Evolutionary conservation across 2,888 invertebrate species (phyloP).

Genomic region (Lordiphosa andalusiaca): DNA sequence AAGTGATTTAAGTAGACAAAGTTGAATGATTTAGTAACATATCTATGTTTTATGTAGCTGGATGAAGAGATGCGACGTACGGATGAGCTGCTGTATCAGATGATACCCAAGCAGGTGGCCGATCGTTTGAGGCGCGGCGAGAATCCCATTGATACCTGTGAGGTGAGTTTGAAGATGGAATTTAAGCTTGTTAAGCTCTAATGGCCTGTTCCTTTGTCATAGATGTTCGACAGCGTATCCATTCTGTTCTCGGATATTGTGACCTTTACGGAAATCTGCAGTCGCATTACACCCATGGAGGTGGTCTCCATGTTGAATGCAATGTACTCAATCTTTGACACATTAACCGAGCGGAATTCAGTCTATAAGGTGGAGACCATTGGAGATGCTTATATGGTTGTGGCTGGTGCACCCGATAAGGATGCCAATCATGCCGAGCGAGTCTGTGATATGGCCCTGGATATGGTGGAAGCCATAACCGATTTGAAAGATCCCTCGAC

Average conservation of each 20-base stretch:
- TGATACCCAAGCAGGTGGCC: conserved; percentile 99
- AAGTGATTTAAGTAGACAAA: not conserved
- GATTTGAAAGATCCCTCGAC: conserved; percentile 96
- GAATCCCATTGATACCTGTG: conserved; percentile 97
- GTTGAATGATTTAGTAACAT: too few species aligned
- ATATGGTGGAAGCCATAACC: conserved; percentile 96
- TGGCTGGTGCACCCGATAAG: conserved; percentile 95
- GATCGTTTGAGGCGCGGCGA: conserved; percentile 96
- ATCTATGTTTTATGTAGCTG: conserved; percentile 82
- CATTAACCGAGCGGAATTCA: conserved; percentile 93
- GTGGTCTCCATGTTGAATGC: conserved; percentile 98
- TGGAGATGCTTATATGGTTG: conserved; percentile 99
- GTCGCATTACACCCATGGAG: conserved; percentile 97
- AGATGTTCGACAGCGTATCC: conserved; percentile 98
- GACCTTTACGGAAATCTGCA: conserved; percentile 98
- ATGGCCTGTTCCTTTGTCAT: conserved; percentile 63
- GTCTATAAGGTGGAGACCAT: conserved; percentile 99
- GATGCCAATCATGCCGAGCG: conserved; percentile 94
- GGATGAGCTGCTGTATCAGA: conserved; percentile 97
- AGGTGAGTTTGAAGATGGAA: conserved; percentile 83
- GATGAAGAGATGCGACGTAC: conserved; percentile 98
- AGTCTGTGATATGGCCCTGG: conserved; percentile 96
- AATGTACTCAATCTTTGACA: conserved; percentile 98
- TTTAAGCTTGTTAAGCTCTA: not conserved
- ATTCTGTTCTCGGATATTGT: conserved; percentile 99